Conservation (phyloP, 1,140 invertebrate species). For the Hylaeus volcanicus region DNA sequence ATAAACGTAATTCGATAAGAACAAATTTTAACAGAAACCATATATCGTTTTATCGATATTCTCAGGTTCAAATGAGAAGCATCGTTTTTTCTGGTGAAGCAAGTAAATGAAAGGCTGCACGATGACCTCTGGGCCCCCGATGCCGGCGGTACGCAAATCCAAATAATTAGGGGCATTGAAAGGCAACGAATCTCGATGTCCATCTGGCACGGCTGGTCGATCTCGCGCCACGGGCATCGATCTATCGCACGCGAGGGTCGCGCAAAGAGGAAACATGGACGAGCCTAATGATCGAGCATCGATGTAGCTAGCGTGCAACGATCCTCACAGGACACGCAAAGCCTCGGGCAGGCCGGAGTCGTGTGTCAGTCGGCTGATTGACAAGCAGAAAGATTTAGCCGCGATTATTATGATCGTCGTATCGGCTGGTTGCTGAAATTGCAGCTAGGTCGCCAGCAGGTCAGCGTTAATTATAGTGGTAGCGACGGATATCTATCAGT, state of each 20-base stretch:
- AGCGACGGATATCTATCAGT: conserved; percentile 76
- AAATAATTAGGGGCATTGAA: conserved; percentile 50
- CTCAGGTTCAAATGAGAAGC: neutral
- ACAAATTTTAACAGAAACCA: too few relatives aligned
- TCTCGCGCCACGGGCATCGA: conserved; percentile 33
- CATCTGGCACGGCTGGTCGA: conserved; percentile 34
- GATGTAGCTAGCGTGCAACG: conserved; percentile 71
- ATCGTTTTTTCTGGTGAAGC: neutral
- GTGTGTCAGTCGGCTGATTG: conserved; percentile 79
- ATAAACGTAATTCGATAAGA: too few relatives aligned
- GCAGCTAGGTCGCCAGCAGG: conserved; percentile 74
- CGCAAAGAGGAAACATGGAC: conserved; percentile 69
- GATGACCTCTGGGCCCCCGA: conserved; percentile 26
- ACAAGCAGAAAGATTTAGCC: conserved; percentile 80
- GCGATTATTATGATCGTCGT: conserved; percentile 80
- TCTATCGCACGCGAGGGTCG: conserved; percentile 40
- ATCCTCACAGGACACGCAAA: conserved; percentile 70
- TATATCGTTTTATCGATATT: neutral
- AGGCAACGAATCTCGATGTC: conserved; percentile 45
- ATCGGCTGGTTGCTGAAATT: conserved; percentile 74
- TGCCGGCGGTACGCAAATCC: conserved; percentile 34
- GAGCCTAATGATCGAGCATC: conserved; percentile 75
- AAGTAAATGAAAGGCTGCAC: conserved; percentile 38
- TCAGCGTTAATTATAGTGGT: conserved; percentile 79
- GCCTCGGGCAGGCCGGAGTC: conserved; percentile 65